Evolutionary conservation across 2,797 vertebrate species (phyloP).

Genomic region (Myotis daubentonii): DNA sequence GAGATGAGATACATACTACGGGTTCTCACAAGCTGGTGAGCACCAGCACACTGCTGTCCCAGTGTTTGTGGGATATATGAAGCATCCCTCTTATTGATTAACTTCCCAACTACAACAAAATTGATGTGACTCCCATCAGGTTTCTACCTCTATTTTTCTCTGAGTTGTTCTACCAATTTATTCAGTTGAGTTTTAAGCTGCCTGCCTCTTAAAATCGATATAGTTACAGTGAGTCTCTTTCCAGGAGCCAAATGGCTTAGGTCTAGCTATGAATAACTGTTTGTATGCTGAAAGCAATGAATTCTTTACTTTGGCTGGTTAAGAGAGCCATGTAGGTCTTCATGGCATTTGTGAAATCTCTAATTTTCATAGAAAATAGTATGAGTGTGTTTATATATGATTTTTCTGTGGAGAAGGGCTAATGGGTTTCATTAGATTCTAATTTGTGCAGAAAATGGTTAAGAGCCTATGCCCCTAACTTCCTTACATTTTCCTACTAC

Average conservation of each 20-base stretch:
- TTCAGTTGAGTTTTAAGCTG: background rate
- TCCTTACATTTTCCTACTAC: background rate
- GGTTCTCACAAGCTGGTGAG: background rate
- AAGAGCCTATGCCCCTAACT: background rate
- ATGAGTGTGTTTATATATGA: background rate
- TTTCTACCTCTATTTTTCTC: background rate
- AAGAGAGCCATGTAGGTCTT: background rate
- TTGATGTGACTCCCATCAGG: background rate
- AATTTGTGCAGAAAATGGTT: background rate
- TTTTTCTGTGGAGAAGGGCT: background rate
- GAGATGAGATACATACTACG: background rate
- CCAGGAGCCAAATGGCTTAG: background rate
- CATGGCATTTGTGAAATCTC: background rate
- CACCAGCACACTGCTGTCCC: background rate
- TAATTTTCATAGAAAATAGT: background rate
- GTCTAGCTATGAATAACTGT: background rate
- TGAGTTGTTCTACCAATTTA: background rate
- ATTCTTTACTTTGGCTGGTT: background rate
- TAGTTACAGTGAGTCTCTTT: background rate
- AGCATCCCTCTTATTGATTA: background rate
- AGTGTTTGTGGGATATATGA: background rate
- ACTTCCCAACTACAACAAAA: background rate
- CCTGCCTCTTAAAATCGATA: background rate
- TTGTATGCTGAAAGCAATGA: background rate
- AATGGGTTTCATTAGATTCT: background rate